Conservation (phyloP, 2,797 vertebrate genomes). For the Mormyrus hasselquistii region DNA sequence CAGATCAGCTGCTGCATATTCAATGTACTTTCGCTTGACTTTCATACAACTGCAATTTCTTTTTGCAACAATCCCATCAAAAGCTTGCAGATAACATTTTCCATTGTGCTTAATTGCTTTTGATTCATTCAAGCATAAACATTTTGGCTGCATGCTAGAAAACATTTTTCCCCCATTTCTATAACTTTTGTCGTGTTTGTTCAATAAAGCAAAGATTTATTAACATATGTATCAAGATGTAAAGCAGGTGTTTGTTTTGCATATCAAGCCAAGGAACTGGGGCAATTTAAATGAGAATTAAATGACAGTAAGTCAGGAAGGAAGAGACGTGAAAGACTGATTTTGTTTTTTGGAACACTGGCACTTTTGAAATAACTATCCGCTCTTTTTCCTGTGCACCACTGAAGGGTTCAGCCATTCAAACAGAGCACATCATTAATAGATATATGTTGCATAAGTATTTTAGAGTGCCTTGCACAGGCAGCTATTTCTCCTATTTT, state of each 20-base stretch:
- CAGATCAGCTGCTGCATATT: neutral
- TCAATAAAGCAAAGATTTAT: neutral
- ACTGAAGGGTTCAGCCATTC: neutral
- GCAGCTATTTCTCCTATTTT: neutral
- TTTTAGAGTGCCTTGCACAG: neutral
- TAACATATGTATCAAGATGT: neutral
- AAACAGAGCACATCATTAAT: neutral
- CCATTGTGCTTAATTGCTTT: neutral
- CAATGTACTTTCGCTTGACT: neutral
- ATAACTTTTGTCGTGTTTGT: neutral
- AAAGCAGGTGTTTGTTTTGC: constrained; percentile 8
- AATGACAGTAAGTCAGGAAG: neutral
- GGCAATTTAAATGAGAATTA: constrained; percentile 7
- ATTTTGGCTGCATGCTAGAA: neutral
- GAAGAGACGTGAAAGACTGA: neutral
- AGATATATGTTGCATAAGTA: neutral
- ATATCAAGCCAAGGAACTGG: neutral
- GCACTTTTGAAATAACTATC: neutral
- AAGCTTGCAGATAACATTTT: neutral
- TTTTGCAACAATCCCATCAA: neutral
- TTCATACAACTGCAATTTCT: neutral
- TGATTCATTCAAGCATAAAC: neutral
- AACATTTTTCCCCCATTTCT: neutral
- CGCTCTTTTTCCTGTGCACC: neutral
- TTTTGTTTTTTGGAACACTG: constrained; percentile 2